A percentile compares a stretch with the other conserved stretches of the same genome.
Conservation (phyloP, 2,888 invertebrate species). For the Acanthopleura granulata region DNA sequence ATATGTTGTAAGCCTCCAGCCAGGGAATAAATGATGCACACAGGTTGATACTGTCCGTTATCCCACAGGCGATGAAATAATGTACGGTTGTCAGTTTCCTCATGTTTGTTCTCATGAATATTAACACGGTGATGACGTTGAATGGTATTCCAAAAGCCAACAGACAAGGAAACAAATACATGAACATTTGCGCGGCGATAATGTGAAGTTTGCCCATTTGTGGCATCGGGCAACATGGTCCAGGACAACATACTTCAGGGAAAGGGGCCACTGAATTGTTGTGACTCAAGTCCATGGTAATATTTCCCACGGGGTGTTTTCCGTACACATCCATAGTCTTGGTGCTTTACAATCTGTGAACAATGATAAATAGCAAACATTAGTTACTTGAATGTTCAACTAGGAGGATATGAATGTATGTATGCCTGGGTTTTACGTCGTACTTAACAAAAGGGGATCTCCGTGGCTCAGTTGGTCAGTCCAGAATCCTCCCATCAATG, state of each 20-base stretch:
- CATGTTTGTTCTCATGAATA: neutral
- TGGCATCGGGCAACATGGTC: constrained; percentile 8
- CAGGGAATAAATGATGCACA: neutral
- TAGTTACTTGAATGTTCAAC: no score
- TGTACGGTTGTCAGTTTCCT: constrained; percentile 6
- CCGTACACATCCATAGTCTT: no score
- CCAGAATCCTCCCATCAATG: no score
- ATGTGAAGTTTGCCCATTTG: neutral
- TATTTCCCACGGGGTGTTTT: neutral
- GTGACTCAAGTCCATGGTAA: neutral
- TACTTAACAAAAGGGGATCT: no score
- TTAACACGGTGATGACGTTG: neutral
- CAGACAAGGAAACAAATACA: constrained; percentile 15
- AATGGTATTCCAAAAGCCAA: constrained; percentile 15
- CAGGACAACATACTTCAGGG: neutral
- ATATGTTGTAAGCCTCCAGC: neutral
- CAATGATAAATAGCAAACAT: no score
- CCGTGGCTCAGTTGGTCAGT: no score
- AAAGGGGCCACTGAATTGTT: neutral
- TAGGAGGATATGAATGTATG: no score
- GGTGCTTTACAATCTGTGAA: no score
- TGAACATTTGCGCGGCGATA: neutral
- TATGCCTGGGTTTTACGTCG: no score
- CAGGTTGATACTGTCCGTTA: constrained; percentile 12
- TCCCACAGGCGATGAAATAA: constrained; percentile 17